Percentiles rank a stretch among this genome's conserved stretches.
These are phyloP conservation scores for Antheraea mylitta DNA, from an alignment of 1,140 invertebrate species.

Conservation along the genomic window DNA sequence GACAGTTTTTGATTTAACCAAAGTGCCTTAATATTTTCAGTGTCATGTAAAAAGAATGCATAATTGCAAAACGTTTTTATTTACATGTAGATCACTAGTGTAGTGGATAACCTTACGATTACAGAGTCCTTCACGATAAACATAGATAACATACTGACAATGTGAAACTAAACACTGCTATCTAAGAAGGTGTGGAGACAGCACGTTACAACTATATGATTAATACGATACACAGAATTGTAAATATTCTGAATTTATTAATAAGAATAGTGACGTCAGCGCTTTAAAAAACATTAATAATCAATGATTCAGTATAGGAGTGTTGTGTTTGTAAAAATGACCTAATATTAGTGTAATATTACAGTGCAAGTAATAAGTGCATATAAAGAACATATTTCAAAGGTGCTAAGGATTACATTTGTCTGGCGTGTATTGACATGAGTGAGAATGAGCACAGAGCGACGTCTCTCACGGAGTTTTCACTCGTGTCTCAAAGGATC, in stretches of 20 bases:
- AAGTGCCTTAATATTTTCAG: neutral
- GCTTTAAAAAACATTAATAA: neutral
- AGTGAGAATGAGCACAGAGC: conserved; percentile 80
- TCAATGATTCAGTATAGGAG: conserved; percentile 5
- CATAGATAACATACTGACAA: conserved; percentile 35
- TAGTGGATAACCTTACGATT: conserved; percentile 33
- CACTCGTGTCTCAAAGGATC: conserved; percentile 83
- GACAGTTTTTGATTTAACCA: too few relatives aligned
- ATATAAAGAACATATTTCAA: conserved; percentile 7
- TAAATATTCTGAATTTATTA: conserved; percentile 8
- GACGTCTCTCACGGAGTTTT: conserved; percentile 82
- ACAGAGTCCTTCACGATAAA: conserved; percentile 44
- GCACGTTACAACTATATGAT: conserved; percentile 17
- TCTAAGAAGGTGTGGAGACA: conserved; percentile 28
- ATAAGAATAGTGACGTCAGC: conserved; percentile 8
- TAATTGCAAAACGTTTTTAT: neutral
- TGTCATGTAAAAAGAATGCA: neutral
- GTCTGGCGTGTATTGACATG: conserved; percentile 68
- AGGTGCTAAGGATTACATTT: conserved; percentile 25
- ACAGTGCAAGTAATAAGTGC: conserved; percentile 7
- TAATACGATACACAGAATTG: conserved; percentile 10
- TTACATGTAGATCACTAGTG: neutral
- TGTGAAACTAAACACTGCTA: conserved; percentile 41
- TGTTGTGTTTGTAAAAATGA: neutral
- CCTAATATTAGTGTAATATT: neutral